Percentiles rank a stretch among this genome's conserved stretches.
Evolutionary conservation across 1,140 invertebrate species (phyloP).

Genomic region (Leptestheria dahalacensis): DNA sequence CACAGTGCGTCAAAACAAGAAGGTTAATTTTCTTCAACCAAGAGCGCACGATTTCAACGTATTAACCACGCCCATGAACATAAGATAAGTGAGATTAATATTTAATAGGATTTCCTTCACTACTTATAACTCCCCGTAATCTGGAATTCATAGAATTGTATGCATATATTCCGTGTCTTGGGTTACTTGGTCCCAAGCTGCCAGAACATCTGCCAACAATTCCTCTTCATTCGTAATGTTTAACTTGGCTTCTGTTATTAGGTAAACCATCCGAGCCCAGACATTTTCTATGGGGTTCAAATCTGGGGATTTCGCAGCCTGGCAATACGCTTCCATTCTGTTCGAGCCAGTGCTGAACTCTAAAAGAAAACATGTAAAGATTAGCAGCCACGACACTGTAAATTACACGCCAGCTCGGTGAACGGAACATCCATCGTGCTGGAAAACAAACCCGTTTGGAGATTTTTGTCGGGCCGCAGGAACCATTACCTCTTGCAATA

Average conservation of each 20-base stretch:
- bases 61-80: no score
- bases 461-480: neutral
- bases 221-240: neutral
- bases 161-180: no score
- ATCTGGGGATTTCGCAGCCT: neutral
- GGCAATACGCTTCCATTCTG: neutral
- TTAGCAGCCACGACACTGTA: no score
- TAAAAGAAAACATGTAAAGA: neutral
- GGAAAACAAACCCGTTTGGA: neutral
- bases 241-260: neutral
- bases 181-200: no score
- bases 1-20: no score
- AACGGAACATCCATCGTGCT: neutral
- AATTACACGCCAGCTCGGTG: neutral
- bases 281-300: neutral
- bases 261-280: neutral
- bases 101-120: no score
- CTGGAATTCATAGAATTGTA: no score
- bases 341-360: neutral
- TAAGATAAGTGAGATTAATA: no score
- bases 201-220: neutral
- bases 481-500: neutral
- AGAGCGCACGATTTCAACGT: no score
- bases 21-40: no score
- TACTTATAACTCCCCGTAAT: no score